A percentile compares a stretch with the other conserved stretches of the same genome.
These are phyloP conservation scores for Caranx melampygus DNA, from an alignment of 2,113 vertebrate species.

Conservation along the genomic window DNA sequence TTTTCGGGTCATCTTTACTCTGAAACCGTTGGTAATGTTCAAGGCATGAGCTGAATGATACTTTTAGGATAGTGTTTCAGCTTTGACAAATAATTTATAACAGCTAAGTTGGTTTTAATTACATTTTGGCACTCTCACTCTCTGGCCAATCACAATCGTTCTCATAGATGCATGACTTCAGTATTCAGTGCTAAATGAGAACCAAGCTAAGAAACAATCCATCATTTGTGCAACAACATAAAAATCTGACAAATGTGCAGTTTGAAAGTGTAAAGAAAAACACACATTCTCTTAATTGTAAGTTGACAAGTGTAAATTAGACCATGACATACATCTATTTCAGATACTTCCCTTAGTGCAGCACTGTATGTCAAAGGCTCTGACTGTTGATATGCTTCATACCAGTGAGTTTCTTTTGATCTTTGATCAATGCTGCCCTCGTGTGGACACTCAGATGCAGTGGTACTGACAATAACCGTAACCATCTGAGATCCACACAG, in stretches of 20 bases:
- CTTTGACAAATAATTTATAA: not conserved
- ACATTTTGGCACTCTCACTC: not conserved
- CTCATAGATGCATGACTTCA: not conserved
- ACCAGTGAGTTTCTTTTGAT: not conserved
- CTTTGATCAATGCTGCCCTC: slow-evolving; percentile 48
- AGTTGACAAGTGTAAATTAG: not conserved
- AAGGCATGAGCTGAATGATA: not conserved
- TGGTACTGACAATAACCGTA: not conserved
- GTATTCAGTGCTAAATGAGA: not conserved
- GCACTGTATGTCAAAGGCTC: not conserved
- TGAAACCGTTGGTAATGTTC: not conserved
- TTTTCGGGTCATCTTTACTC: not conserved
- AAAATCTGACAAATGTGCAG: not conserved
- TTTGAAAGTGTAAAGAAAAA: not conserved
- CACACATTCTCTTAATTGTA: no score
- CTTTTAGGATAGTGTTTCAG: not conserved
- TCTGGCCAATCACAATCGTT: not conserved
- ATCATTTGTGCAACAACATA: not conserved
- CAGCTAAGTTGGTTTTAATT: not conserved
- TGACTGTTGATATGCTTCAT: not conserved
- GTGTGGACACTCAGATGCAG: slow-evolving; percentile 39
- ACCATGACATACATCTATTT: not conserved
- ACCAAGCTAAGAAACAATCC: not conserved
- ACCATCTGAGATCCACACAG: not conserved
- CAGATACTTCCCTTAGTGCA: not conserved